phyloP scores from a whole-genome alignment of 2,888 invertebrate genomes.

The Microlaimidae sp. region DNA sequence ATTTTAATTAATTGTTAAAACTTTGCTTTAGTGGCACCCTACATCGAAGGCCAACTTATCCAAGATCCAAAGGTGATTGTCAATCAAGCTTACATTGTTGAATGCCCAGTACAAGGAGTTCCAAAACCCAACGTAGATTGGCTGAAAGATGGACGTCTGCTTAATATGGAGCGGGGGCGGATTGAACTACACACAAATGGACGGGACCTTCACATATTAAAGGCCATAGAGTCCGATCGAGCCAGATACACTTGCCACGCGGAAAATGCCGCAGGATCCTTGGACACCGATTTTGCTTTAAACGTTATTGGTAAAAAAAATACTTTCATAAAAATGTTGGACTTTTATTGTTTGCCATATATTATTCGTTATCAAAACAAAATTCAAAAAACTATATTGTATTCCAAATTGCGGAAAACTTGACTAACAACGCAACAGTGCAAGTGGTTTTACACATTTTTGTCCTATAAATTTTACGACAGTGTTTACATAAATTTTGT shows the following conservation, averaged over 20 bases:
- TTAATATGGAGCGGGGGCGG: background rate
- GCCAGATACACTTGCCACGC: conserved; percentile 49
- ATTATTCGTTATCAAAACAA: no score
- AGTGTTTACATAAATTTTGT: background rate
- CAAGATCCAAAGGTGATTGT: conserved; percentile 38
- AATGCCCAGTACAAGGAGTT: conserved; percentile 43
- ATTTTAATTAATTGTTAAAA: no score
- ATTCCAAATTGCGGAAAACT: no score
- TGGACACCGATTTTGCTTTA: conserved; percentile 43
- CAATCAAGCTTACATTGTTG: conserved; percentile 43
- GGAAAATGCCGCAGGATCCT: conserved; percentile 44
- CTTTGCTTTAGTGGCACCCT: conserved; percentile 22
- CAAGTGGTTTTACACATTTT: no score
- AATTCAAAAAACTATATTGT: no score
- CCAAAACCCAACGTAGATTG: conserved; percentile 42
- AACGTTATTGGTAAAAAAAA: conserved; percentile 48
- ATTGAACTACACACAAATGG: conserved; percentile 7
- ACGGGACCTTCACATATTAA: conserved; percentile 30
- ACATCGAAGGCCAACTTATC: conserved; percentile 29
- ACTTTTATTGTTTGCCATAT: no score
- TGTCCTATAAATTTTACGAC: no score
- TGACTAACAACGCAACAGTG: no score
- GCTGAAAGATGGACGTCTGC: conserved; percentile 15
- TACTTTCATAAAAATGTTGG: no score
- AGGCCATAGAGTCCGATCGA: conserved; percentile 44